Percentiles rank a stretch among this genome's conserved stretches.
These are phyloP conservation scores for Acinonyx jubatus DNA, from an alignment of 2,113 vertebrate genomes.

Conservation along the genomic window DNA sequence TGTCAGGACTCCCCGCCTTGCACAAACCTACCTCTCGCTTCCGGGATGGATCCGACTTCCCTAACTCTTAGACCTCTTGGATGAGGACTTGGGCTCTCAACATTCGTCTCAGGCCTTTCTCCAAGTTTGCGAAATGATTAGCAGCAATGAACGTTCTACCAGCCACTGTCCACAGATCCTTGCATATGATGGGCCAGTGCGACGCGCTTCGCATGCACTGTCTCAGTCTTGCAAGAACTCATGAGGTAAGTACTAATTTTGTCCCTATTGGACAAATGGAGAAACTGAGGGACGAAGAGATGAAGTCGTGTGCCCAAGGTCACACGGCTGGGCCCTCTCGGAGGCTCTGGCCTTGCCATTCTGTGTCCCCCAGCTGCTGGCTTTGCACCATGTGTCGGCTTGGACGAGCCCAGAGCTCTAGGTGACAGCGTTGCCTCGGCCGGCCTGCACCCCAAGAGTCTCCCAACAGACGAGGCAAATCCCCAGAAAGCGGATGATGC, in stretches of 20 bases:
- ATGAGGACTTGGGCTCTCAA: neutral
- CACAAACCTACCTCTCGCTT: rapidly evolving
- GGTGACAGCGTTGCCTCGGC: neutral
- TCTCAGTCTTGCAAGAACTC: neutral
- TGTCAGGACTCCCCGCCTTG: neutral
- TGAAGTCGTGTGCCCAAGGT: neutral
- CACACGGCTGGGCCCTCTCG: neutral
- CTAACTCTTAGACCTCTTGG: neutral
- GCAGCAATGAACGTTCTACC: no score
- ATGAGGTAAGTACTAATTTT: neutral
- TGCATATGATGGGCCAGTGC: neutral
- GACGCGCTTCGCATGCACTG: neutral
- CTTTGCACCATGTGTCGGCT: neutral
- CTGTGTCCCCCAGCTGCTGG: neutral
- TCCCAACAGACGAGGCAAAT: neutral
- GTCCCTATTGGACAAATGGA: neutral
- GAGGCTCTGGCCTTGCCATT: neutral
- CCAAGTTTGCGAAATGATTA: neutral
- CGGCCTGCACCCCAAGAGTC: neutral
- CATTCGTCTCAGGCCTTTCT: neutral
- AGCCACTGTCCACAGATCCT: neutral
- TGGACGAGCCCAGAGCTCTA: neutral
- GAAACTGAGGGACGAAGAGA: constrained; percentile 33
- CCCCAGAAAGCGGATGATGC: neutral
- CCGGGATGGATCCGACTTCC: neutral